Conservation (phyloP, 2,113 vertebrate genomes). For the Ammospiza nelsoni region DNA sequence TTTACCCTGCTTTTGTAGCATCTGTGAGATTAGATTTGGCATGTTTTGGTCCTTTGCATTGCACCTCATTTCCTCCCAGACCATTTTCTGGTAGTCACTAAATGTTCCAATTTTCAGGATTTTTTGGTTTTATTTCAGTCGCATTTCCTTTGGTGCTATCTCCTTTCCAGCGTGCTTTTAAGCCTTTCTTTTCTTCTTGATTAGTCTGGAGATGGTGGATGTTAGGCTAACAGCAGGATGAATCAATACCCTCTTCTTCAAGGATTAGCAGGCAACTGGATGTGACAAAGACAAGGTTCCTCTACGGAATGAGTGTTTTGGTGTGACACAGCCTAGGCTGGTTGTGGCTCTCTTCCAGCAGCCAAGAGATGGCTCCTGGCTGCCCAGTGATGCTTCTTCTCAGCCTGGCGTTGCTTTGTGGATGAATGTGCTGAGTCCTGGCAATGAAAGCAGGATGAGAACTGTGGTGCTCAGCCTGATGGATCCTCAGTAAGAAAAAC, state of each 20-base stretch:
- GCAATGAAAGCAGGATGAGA: neutral
- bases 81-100: no score
- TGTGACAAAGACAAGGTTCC: neutral
- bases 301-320: neutral
- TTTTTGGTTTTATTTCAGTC: no score
- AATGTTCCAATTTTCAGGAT: no score
- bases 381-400: neutral
- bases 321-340: neutral
- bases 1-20: no score
- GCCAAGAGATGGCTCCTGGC: fast-evolving
- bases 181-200: neutral
- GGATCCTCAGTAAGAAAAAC: neutral
- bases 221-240: neutral
- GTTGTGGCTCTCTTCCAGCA: neutral
- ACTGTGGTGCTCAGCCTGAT: neutral
- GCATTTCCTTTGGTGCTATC: no score
- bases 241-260: neutral
- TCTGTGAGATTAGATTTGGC: no score
- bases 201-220: neutral
- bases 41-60: no score
- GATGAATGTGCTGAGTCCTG: neutral
- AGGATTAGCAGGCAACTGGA: neutral
- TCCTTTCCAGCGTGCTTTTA: no score
- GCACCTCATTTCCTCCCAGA: no score
- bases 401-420: neutral